These are phyloP conservation scores for Ceratotherium simum DNA, from an alignment of 2,113 vertebrate species.

Conservation along the genomic window DNA sequence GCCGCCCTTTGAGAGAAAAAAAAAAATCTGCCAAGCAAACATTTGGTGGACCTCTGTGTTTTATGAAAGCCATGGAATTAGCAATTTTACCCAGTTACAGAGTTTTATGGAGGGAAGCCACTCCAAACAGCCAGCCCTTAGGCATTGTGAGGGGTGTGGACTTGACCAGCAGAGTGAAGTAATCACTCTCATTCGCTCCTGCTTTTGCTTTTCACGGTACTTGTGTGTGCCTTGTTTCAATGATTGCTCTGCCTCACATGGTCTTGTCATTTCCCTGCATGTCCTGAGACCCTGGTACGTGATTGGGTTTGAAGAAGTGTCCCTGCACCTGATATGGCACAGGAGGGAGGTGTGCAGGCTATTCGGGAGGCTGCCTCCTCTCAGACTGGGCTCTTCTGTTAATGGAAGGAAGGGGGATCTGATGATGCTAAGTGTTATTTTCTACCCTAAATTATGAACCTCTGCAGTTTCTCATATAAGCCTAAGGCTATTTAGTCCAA, in stretches of 20 bases:
- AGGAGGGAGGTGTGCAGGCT: background rate
- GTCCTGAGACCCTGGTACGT: background rate
- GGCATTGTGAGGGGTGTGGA: background rate
- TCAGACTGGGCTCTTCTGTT: background rate
- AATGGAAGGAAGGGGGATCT: background rate
- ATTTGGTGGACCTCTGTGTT: constrained; percentile 20
- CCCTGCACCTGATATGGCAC: too few relatives aligned
- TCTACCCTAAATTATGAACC: background rate
- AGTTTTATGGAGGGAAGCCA: background rate
- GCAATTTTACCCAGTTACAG: background rate
- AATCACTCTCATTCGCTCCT: background rate
- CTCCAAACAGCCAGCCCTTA: background rate
- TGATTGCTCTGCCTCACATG: background rate
- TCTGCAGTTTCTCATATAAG: background rate
- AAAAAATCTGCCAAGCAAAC: constrained; percentile 31
- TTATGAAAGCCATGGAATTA: constrained; percentile 47
- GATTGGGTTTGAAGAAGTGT: background rate
- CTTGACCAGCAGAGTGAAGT: background rate
- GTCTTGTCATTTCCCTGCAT: background rate
- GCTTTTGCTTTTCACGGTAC: background rate
- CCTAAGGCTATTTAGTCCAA: background rate
- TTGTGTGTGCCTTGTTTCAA: background rate
- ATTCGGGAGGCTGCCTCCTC: background rate
- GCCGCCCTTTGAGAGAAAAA: constrained; percentile 1
- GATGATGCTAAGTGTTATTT: background rate